Base-by-base conservation (phyloP, 2,797 vertebrate species). In the Gastrophryne carolinensis region DNA sequence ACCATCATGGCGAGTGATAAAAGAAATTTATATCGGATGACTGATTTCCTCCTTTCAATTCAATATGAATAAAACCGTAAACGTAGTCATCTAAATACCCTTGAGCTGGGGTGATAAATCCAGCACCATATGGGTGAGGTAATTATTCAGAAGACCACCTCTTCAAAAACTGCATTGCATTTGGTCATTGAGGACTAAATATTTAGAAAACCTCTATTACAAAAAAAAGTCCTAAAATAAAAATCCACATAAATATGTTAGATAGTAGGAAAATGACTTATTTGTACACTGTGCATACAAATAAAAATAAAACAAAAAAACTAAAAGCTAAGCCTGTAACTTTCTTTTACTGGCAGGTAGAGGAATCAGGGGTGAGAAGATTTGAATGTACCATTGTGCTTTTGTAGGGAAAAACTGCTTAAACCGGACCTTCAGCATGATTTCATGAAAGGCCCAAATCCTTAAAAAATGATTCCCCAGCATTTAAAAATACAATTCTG, bases 21-120 rank as follows among this genome's bases (percentile, higher is more conserved):
- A 77, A 78, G n/a, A 65, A 57, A 78, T 78, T 71, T 78, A 72
- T 65, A 58, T 52, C 60, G n/a, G 49, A 41, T 30, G 44, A 58
- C 39, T 15, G 62, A 57, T 67, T 75, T 68, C 64, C 54, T 67
- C 41, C 63, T 52, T 68, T 61, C 64, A 74, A 56, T 49, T 66
- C 64, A 52, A 47, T 29, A 49, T 60, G 63, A 71, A 72, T 64
- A 63, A 72, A 72, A 58, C 30, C 35, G 39, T 58, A 34, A 37
- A 54, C 47, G 72, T 29, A 60, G 53, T 50, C 53, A 41, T 53
- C 52, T 32, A 67, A 75, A 64, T 50, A 67, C 72, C 52, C 63
- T 60, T 75, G 63, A 60, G 63, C 17, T 19, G 10, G 21, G 3
- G 53, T 37, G 71, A 63, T 37, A 73, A 54, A 68, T 68, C 49